Conservation (phyloP, 35 echinoderm and acorn worm genomes). For the Patiria miniata region DNA sequence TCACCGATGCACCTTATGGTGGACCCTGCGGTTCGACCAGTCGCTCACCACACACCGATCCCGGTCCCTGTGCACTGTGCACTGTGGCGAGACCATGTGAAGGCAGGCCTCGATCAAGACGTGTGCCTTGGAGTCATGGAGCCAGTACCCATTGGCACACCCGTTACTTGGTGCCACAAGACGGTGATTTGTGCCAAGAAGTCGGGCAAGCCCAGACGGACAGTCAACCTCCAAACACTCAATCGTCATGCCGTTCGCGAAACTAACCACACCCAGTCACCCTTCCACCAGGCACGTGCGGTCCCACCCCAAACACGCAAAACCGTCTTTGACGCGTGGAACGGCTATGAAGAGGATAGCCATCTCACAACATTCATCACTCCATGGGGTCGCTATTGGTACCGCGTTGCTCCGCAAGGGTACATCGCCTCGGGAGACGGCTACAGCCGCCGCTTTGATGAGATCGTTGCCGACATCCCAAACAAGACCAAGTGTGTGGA, state of each 20-base stretch:
- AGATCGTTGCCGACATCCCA: slow-evolving; percentile 39
- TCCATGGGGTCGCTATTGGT: slow-evolving; percentile 66
- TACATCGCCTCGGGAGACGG: slow-evolving; percentile 55
- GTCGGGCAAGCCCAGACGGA: slow-evolving; percentile 48
- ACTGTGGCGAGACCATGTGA: slow-evolving; percentile 59
- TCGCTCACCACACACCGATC: slow-evolving; percentile 48
- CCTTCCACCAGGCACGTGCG: slow-evolving; percentile 33
- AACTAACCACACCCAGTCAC: slow-evolving; percentile 49
- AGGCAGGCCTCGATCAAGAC: slow-evolving; percentile 64
- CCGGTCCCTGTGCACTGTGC: slow-evolving; percentile 35
- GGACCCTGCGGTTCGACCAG: slow-evolving; percentile 21
- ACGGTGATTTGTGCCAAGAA: slow-evolving; percentile 66
- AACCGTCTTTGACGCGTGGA: slow-evolving; percentile 55
- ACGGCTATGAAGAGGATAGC: slow-evolving; percentile 35
- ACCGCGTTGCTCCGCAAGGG: slow-evolving; percentile 50
- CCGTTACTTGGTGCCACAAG: slow-evolving; percentile 57
- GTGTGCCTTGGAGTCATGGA: slow-evolving; percentile 50
- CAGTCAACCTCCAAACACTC: slow-evolving; percentile 35
- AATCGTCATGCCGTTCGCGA: slow-evolving; percentile 49
- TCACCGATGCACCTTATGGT: slow-evolving; percentile 53
- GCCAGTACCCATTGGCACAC: slow-evolving; percentile 54
- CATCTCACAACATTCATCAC: slow-evolving; percentile 63
- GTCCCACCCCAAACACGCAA: slow-evolving; percentile 39
- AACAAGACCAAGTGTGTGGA: slow-evolving; percentile 61
- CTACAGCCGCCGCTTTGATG: slow-evolving; percentile 48